These are phyloP conservation scores for Drosophila flavopinicola DNA, from an alignment of 2,888 invertebrate genomes.

Conservation along the genomic window DNA sequence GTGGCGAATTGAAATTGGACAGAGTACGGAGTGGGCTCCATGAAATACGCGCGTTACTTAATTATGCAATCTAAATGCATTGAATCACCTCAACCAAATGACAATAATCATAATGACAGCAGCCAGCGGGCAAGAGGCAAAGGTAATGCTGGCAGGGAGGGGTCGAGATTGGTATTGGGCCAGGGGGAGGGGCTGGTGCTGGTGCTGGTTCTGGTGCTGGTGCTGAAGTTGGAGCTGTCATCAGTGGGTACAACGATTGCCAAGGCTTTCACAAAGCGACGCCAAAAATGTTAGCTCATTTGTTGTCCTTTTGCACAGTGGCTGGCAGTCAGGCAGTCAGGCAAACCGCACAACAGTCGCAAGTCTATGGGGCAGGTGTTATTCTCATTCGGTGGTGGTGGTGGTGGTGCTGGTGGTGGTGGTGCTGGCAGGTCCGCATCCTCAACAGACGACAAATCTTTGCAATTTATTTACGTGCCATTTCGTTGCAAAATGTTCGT, in stretches of 20 bases:
- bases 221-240: slow-evolving; percentile 21
- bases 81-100: slow-evolving; percentile 78
- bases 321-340: neutral
- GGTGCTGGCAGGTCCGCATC: slow-evolving; percentile 44
- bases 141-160: neutral
- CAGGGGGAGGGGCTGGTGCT: no score
- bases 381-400: slow-evolving; percentile 17
- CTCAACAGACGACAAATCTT: slow-evolving; percentile 74
- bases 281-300: slow-evolving; percentile 75
- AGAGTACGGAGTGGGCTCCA: slow-evolving; percentile 26
- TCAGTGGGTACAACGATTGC: slow-evolving; percentile 52
- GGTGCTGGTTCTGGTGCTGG: neutral
- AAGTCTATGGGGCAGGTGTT: slow-evolving; percentile 41
- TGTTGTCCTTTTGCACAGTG: slow-evolving; percentile 64
- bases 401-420: slow-evolving; percentile 13
- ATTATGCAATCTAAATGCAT: slow-evolving; percentile 80
- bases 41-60: slow-evolving; percentile 62
- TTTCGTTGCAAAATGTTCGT: slow-evolving; percentile 75
- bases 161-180: slow-evolving; percentile 1
- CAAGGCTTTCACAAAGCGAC: slow-evolving; percentile 48
- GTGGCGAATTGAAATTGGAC: slow-evolving; percentile 11
- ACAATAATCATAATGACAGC: slow-evolving; percentile 76
- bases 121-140: slow-evolving; percentile 18
- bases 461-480: slow-evolving; percentile 80
- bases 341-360: slow-evolving; percentile 28